Percentiles rank a stretch among this genome's conserved stretches.
These are phyloP conservation scores for Pandemis cinnamomeana DNA, from an alignment of 2,888 invertebrate genomes.

Conservation along the genomic window DNA sequence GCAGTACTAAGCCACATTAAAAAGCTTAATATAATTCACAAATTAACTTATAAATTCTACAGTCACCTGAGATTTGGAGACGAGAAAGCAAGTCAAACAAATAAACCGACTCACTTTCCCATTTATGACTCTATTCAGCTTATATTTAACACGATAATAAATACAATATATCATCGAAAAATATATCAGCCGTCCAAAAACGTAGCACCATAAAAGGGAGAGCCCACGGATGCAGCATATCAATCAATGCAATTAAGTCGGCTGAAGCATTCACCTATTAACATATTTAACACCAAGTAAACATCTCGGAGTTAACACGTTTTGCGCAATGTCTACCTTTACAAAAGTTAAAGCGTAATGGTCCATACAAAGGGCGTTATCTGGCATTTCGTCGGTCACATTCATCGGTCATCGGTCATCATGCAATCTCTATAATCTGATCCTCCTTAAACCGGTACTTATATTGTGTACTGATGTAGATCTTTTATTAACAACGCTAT, in stretches of 20 bases:
- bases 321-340: constrained; percentile 67
- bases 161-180: constrained; percentile 2
- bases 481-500: not conserved
- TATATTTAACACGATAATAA: constrained; percentile 8
- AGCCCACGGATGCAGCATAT: constrained; percentile 56
- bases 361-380: constrained; percentile 70
- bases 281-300: constrained; percentile 69
- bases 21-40: too few species aligned
- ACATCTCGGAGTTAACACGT: constrained; percentile 63
- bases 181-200: not conserved
- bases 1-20: too few species aligned
- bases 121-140: not conserved
- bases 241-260: constrained; percentile 71
- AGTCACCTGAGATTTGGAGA: not conserved
- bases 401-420: constrained; percentile 14
- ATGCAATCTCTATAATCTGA: constrained; percentile 34
- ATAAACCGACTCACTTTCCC: not conserved
- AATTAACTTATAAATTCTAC: not conserved
- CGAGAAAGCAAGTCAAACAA: constrained; percentile 1
- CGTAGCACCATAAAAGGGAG: constrained; percentile 28
- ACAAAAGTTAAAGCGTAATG: constrained; percentile 48
- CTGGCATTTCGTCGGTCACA: constrained; percentile 48
- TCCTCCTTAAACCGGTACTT: constrained; percentile 22
- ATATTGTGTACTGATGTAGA: not conserved
- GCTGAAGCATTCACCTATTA: constrained; percentile 72